These are phyloP conservation scores for Zhengitettix transpicula DNA, from an alignment of 2,888 invertebrate species.

Conservation along the genomic window DNA sequence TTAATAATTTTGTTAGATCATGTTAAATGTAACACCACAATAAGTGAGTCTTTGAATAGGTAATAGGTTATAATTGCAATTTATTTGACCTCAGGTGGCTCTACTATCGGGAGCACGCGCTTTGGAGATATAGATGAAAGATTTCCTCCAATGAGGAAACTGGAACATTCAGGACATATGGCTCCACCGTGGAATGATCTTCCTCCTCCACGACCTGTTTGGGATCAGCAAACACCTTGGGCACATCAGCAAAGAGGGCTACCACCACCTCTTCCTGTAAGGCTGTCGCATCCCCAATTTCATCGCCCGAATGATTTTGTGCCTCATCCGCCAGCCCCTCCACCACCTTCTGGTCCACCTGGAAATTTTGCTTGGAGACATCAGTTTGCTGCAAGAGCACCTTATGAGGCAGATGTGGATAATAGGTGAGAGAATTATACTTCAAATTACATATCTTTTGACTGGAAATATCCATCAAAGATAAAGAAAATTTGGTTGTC, in stretches of 20 bases:
- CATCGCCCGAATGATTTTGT: neutral
- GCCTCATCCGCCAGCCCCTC: neutral
- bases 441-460: too few species aligned
- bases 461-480: too few species aligned
- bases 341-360: neutral
- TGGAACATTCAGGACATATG: neutral
- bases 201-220: neutral
- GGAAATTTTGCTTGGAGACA: constrained; percentile 4
- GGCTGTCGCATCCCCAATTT: neutral
- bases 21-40: too few species aligned
- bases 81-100: neutral
- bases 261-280: neutral
- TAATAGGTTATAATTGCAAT: neutral
- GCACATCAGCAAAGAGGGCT: neutral
- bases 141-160: constrained; percentile 21
- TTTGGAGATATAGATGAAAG: constrained; percentile 38
- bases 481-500: too few species aligned
- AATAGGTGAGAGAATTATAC: constrained; percentile 2
- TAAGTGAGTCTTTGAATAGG: too few species aligned
- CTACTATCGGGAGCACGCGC: neutral
- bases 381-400: constrained; percentile 1
- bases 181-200: constrained; percentile 1
- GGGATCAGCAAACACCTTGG: neutral
- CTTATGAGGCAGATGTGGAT: constrained; percentile 5
- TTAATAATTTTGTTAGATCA: too few species aligned